Evolutionary conservation across 2,797 vertebrate species (phyloP).

Genomic region (Margarornis squamiger): DNA sequence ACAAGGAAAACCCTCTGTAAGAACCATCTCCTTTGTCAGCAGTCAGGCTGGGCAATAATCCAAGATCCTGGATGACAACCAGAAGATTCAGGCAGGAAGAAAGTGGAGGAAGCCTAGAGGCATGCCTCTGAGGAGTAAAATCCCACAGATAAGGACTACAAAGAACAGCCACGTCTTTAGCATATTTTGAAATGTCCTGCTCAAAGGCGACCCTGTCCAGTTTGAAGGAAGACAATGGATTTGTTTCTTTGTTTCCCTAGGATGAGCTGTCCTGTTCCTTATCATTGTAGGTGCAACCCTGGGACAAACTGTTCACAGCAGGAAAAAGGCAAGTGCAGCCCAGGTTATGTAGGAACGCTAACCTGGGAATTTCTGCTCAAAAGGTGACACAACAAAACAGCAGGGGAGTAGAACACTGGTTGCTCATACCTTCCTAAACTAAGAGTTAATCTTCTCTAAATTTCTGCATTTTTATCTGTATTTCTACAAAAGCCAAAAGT

Average conservation of each 20-base stretch:
- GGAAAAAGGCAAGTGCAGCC: not conserved
- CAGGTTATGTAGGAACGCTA: not conserved
- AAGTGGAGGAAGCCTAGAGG: not conserved
- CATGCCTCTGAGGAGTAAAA: not conserved
- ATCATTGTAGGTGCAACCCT: not conserved
- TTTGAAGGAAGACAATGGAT: not conserved
- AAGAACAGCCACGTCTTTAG: not conserved
- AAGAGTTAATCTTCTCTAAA: not conserved
- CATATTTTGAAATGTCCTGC: not conserved
- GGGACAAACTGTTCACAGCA: not conserved
- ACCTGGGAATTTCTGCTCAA: not conserved
- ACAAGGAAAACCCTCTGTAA: not conserved
- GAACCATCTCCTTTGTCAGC: not conserved
- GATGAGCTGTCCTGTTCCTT: not conserved
- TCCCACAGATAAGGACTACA: not conserved
- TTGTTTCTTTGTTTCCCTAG: not conserved
- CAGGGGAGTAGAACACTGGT: not conserved
- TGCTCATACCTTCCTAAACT: not conserved
- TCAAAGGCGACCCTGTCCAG: not conserved
- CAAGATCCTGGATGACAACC: not conserved
- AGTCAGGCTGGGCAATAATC: not conserved
- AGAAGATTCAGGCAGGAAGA: not conserved
- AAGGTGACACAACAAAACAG: not conserved
- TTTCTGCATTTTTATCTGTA: not conserved
- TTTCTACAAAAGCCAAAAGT: not conserved